A percentile compares a stretch with the other conserved stretches of the same genome.
Conservation (phyloP, 2,888 invertebrate genomes). For the Selenia dentaria region DNA sequence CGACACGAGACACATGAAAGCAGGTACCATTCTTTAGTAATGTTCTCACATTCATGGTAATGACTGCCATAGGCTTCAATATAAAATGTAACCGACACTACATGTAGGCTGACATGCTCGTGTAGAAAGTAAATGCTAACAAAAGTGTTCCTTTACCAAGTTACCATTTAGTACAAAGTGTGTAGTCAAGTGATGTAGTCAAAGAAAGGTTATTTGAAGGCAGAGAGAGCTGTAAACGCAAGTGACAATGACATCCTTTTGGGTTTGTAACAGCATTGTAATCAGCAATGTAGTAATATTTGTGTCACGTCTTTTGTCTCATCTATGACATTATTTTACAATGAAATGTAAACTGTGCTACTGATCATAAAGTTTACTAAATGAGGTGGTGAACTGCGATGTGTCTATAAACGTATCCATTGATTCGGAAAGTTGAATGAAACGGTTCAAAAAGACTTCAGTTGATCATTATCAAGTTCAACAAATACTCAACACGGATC, state of each 20-base stretch:
- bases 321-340: slow-evolving; percentile 13
- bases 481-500: no score
- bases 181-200: no score
- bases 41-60: neutral
- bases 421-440: slow-evolving; percentile 38
- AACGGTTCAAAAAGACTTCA: slow-evolving; percentile 29
- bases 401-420: slow-evolving; percentile 13
- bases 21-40: neutral
- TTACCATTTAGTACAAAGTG: slow-evolving; percentile 7
- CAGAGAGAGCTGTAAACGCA: slow-evolving; percentile 34
- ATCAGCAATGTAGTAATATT: slow-evolving; percentile 30
- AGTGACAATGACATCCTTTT: slow-evolving; percentile 51
- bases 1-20: neutral
- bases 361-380: neutral
- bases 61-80: neutral
- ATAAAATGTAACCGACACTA: neutral
- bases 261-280: slow-evolving; percentile 34
- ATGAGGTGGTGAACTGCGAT: neutral
- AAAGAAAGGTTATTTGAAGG: slow-evolving; percentile 41
- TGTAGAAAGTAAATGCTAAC: slow-evolving; percentile 16
- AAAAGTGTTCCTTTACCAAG: slow-evolving; percentile 11
- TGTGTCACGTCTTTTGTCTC: slow-evolving; percentile 33
- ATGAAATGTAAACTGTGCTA: neutral
- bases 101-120: neutral
- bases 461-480: neutral